Conservation (phyloP, 2,888 invertebrate genomes). For the Arenicola marina region DNA sequence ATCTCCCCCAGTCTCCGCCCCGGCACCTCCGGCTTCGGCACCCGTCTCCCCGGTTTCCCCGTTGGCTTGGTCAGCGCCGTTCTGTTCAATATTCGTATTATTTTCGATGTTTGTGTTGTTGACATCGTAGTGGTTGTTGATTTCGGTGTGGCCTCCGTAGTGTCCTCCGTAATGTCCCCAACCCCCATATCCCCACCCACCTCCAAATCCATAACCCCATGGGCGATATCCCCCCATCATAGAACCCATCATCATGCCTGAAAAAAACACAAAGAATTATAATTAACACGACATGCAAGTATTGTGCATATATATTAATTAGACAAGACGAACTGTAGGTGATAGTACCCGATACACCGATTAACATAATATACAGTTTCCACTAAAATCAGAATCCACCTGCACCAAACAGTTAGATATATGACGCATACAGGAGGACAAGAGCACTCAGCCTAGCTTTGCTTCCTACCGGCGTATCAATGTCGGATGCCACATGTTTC, state of each 20-base stretch:
- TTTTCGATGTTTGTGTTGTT: slow-evolving; percentile 11
- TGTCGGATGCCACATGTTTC: too few relatives aligned
- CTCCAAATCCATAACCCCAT: slow-evolving; percentile 7
- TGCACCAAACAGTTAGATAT: too few relatives aligned
- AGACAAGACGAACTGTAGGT: too few relatives aligned
- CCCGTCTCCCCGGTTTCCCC: neutral
- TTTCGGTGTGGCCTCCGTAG: neutral
- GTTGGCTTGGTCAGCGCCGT: neutral
- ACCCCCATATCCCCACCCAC: slow-evolving; percentile 6
- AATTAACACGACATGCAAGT: too few relatives aligned
- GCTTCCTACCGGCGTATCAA: too few relatives aligned
- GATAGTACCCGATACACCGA: too few relatives aligned
- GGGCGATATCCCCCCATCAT: neutral
- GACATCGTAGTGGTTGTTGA: slow-evolving; percentile 1
- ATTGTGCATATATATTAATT: too few relatives aligned
- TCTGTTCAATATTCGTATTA: neutral
- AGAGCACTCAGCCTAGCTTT: too few relatives aligned
- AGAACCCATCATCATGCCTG: slow-evolving; percentile 6
- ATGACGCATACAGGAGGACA: too few relatives aligned
- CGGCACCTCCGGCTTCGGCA: neutral
- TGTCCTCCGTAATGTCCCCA: slow-evolving; percentile 6
- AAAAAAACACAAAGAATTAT: neutral
- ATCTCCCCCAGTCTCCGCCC: too few relatives aligned
- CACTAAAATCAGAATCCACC: too few relatives aligned
- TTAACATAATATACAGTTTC: too few relatives aligned